Evolutionary conservation across 1,140 invertebrate species (phyloP), one percentile per base, ranked within the genome.

Genomic region (Grapholita molesta): DNA sequence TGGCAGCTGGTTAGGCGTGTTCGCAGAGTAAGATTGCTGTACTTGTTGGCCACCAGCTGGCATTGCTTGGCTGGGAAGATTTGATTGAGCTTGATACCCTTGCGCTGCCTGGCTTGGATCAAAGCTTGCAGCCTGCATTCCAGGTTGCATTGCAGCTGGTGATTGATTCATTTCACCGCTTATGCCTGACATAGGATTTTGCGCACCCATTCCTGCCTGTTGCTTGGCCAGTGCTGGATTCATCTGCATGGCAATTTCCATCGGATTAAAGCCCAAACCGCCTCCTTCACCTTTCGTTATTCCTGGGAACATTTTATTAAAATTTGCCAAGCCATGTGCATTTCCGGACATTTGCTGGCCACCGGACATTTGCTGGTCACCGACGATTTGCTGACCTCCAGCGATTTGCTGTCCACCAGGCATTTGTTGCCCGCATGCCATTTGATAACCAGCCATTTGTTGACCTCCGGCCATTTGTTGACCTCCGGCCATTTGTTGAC

Each of bases 191-290:
- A 88, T 84, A 35, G 88, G 67, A 48, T 83, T 83, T 38, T 84
- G 69, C 75, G 88, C 89, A 0, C 74, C 75, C 42, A 21, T 84
- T 72, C 68, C 86, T 82, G 48, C 80, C 83, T 18, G 75, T 73
- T 67, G 76, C 73, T 69, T 88, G 77, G 32, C 85, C 82, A 75
- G 89, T 91, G 82, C 83, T 61, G 89, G 89, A 76, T 91, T 90
- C 89, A 91, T 91, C 75, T 91, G 87, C 74, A 90, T 82, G 25
- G 89, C 89, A 64, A 91, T 89, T 23, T 84, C 76, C 89, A 91
- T 91, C 4, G 89, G 88, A 76, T 91, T 88, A 67, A 89, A 91
- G 28, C 79, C 81, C 55, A 90, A 74, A 71, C 89, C 84, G 48
- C 82, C 84, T 18, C 80, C 76, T 48, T 48, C 18, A 48, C 42